Conservation (phyloP, 2,888 invertebrate genomes). For the Euclidia mi region DNA sequence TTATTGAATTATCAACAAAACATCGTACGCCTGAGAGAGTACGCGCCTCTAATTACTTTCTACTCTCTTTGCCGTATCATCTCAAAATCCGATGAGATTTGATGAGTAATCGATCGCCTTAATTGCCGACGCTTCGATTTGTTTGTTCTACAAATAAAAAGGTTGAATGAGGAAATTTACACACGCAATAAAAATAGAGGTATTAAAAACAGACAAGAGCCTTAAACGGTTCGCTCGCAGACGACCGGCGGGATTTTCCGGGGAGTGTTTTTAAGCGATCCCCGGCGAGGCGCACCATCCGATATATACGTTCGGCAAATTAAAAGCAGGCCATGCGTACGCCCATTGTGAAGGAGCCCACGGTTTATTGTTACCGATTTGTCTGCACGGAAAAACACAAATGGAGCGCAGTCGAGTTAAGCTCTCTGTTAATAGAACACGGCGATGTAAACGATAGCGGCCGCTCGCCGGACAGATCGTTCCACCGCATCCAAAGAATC, state of each 20-base stretch:
- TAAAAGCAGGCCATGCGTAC: conserved; percentile 88
- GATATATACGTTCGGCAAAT: conserved; percentile 85
- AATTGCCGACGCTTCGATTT: conserved; percentile 67
- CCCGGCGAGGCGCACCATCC: conserved; percentile 71
- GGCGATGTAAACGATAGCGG: conserved; percentile 71
- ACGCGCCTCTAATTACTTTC: conserved; percentile 85
- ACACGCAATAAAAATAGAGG: conserved; percentile 67
- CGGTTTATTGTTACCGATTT: conserved; percentile 88
- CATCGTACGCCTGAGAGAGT: conserved; percentile 81
- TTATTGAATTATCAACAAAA: conserved; percentile 89
- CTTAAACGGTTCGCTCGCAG: conserved; percentile 60
- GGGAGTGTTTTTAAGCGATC: conserved; percentile 83
- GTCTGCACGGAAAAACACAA: conserved; percentile 86
- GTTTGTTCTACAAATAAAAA: conserved; percentile 65
- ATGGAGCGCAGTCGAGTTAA: conserved; percentile 82
- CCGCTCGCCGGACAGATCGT: conserved; percentile 47
- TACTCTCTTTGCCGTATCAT: conserved; percentile 74
- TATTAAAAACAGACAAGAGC: conserved; percentile 69
- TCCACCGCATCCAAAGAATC: conserved; percentile 24
- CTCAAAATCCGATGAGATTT: conserved; percentile 78
- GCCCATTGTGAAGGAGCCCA: conserved; percentile 80
- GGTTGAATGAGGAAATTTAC: conserved; percentile 60
- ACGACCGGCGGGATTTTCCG: conserved; percentile 73
- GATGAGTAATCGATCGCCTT: conserved; percentile 76
- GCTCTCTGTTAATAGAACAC: conserved; percentile 84